Evolutionary conservation across 2,113 vertebrate species (phyloP).

Genomic region (Salvator merianae): DNA sequence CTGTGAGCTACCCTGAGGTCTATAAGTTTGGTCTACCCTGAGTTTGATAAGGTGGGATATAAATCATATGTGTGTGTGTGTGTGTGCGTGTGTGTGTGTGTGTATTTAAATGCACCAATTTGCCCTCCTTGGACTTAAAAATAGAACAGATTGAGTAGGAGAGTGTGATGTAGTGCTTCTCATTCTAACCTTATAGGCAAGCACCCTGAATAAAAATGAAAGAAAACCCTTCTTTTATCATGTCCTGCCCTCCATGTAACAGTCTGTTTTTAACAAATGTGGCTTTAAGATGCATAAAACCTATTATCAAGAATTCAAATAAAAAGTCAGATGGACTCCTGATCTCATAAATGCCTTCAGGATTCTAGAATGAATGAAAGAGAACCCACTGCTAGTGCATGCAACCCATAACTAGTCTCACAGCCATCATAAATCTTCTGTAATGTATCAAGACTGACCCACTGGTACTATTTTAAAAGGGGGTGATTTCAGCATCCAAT

Average conservation of each 20-base stretch:
- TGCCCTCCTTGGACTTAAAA: too few relatives aligned
- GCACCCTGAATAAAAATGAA: background rate
- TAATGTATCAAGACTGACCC: background rate
- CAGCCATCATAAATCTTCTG: constrained; percentile 30
- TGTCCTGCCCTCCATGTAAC: background rate
- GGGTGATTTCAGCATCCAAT: constrained; percentile 20
- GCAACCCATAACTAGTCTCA: constrained; percentile 3
- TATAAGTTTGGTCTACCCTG: too few relatives aligned
- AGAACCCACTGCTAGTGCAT: background rate
- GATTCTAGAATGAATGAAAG: constrained; percentile 49
- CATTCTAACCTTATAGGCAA: too few relatives aligned
- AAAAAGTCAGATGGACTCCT: constrained; percentile 28
- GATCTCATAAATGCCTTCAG: background rate
- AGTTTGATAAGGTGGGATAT: too few relatives aligned
- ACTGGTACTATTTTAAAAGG: constrained; percentile 21
- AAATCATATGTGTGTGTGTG: too few relatives aligned
- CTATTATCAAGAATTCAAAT: background rate
- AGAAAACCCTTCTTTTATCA: too few relatives aligned
- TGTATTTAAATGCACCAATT: too few relatives aligned
- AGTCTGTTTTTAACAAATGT: background rate
- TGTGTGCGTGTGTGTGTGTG: too few relatives aligned
- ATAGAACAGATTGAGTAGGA: too few relatives aligned
- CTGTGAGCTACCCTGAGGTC: too few relatives aligned
- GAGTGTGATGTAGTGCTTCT: too few relatives aligned
- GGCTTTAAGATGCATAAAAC: constrained; percentile 19